phyloP scores from a whole-genome alignment of 2,113 vertebrate species.

The Machaerirhynchus nigripectus region DNA sequence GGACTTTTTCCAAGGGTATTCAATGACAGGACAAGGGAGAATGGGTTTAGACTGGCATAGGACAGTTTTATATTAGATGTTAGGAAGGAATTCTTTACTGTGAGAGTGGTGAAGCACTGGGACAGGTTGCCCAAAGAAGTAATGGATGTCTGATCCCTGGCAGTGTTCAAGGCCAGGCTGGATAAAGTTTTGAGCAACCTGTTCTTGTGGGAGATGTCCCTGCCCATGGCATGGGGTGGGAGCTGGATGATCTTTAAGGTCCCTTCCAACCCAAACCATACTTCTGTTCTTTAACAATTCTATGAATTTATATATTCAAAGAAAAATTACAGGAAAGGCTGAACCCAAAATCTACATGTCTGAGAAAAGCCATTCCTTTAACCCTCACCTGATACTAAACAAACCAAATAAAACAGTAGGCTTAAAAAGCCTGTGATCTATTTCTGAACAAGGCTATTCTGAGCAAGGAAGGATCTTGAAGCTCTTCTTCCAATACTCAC shows the following conservation, averaged over 20 bases:
- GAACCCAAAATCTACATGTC: background rate
- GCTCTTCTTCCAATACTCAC: background rate
- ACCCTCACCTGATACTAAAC: background rate
- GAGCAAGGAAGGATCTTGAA: background rate
- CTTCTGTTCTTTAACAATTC: background rate
- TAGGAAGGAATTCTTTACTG: background rate
- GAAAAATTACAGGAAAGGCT: background rate
- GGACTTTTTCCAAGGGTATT: background rate
- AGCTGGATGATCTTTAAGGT: background rate
- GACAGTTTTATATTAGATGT: background rate
- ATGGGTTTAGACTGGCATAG: background rate
- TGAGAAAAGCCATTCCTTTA: background rate
- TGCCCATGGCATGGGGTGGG: accelerated
- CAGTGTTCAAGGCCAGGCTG: background rate
- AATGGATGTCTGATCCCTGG: no score
- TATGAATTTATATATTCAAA: background rate
- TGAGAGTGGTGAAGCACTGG: background rate
- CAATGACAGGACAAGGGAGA: background rate
- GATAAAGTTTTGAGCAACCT: background rate
- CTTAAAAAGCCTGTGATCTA: background rate
- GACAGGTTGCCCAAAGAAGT: background rate
- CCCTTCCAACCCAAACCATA: background rate
- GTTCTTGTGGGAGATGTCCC: background rate
- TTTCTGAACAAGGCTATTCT: background rate
- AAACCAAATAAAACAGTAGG: background rate